Base-by-base conservation (phyloP, 2,113 vertebrate genomes). In the Bufo gargarizans region DNA sequence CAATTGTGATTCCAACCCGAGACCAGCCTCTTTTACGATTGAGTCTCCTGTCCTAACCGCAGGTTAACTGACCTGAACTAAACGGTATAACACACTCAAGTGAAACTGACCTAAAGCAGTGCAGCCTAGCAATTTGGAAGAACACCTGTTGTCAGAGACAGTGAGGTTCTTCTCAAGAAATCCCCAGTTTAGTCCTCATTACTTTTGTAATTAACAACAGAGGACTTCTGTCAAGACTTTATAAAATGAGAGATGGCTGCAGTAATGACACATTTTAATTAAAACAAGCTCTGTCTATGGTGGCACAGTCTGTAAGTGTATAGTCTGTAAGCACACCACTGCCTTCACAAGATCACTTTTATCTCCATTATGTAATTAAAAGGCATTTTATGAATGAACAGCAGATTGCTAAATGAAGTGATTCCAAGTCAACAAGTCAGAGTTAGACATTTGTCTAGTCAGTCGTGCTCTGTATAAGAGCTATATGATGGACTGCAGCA, bases 341-440 rank as follows among this genome's bases (percentile, higher is more conserved):
- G 45, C 61, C 58, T 69, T n/a, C 63, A 69, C 58, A 65, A 65
- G 81, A 83, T 69, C 33, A 65, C 81, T 69, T 63, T 45, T 81
- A 81, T 81, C 58, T 81, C 79, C 81, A 61, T 53, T 69, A 83
- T 69, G 47, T 53, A 67, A 67, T 61, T 67, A 83, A 83, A 69
- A 83, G 4, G 61, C 61, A 22, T 53, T 83, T 47, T 83, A 50
- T 69, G 58, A 81, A 45, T 19, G 56, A 81, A 61, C 9, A 22
- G 47, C 16, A 20, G 3, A 14, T 67, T 33, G 49, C 63, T 84
- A 84, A 84, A 84, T 53, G 49, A 69, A 55, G 63, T 55, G 13
- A 55, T 43, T 71, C n/a, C 50, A 69, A 50, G 82, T 71, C 63
- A 69, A 65, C 45, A 67, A 83, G 61, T 17, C 81, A 49, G 11